Conservation (phyloP, 2,113 vertebrate genomes). For the Chloebia gouldiae region DNA sequence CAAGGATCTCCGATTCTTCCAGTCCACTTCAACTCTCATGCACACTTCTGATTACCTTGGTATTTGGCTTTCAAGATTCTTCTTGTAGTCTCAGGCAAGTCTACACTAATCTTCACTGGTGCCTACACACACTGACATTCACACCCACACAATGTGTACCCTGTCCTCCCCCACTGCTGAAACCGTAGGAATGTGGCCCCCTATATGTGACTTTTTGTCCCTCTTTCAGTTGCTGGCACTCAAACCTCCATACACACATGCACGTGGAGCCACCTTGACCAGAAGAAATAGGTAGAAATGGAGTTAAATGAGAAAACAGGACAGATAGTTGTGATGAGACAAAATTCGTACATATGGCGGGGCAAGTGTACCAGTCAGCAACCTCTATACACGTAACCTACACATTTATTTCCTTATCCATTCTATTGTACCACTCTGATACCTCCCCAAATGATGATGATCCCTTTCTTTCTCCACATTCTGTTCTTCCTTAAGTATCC, state of each 20-base stretch:
- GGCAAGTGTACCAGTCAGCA: background rate
- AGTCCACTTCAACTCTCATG: background rate
- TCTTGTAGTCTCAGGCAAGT: background rate
- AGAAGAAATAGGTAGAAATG: background rate
- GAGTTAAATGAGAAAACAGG: background rate
- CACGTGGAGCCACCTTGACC: background rate
- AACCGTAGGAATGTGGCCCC: accelerated
- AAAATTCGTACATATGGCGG: accelerated
- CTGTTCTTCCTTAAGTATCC: background rate
- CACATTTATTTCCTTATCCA: background rate
- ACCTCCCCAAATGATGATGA: background rate
- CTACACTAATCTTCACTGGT: background rate
- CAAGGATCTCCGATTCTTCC: background rate
- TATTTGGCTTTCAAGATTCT: background rate
- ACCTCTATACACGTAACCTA: background rate
- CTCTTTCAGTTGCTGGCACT: background rate
- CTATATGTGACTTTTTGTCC: accelerated
- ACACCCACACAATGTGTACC: background rate
- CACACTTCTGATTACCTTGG: background rate
- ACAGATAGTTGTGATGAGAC: background rate
- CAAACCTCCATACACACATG: background rate
- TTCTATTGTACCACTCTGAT: background rate
- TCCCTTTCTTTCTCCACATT: background rate
- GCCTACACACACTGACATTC: background rate
- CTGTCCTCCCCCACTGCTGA: accelerated